A percentile compares a stretch with the other conserved stretches of the same genome.
phyloP scores from a whole-genome alignment of 2,113 vertebrate species.

The Synodontis membranacea region DNA sequence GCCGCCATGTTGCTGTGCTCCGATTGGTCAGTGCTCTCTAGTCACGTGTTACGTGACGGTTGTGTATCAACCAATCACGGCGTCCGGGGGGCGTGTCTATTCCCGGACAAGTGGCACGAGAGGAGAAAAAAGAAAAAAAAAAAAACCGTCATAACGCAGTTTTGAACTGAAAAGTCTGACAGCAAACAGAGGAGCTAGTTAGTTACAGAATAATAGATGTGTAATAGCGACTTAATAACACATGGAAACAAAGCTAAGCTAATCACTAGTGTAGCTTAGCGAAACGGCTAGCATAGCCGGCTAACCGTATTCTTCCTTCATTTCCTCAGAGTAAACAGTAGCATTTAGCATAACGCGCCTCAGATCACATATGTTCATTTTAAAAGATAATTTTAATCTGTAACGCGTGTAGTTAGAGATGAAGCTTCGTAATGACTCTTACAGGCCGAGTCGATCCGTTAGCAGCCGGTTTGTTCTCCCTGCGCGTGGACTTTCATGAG shows the following conservation, averaged over 20 bases:
- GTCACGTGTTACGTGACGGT: not conserved
- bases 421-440: not conserved
- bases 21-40: not conserved
- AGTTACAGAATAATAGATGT: too few species aligned
- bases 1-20: not conserved
- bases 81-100: not conserved
- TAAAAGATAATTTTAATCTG: not conserved
- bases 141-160: not conserved
- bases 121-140: not conserved
- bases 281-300: not conserved
- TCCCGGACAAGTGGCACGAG: not conserved
- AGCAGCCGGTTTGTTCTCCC: slow-evolving; percentile 50
- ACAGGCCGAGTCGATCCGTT: slow-evolving; percentile 3
- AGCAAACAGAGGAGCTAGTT: not conserved
- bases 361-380: too few species aligned
- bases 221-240: not conserved
- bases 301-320: not conserved
- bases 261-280: not conserved
- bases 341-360: not conserved
- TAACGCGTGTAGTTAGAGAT: not conserved
- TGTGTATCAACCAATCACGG: not conserved
- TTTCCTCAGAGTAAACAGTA: not conserved
- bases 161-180: not conserved
- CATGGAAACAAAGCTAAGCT: too few species aligned
- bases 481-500: slow-evolving; percentile 50